These are phyloP conservation scores for Dendrolimus houi DNA, from an alignment of 2,888 invertebrate species.

Conservation along the genomic window DNA sequence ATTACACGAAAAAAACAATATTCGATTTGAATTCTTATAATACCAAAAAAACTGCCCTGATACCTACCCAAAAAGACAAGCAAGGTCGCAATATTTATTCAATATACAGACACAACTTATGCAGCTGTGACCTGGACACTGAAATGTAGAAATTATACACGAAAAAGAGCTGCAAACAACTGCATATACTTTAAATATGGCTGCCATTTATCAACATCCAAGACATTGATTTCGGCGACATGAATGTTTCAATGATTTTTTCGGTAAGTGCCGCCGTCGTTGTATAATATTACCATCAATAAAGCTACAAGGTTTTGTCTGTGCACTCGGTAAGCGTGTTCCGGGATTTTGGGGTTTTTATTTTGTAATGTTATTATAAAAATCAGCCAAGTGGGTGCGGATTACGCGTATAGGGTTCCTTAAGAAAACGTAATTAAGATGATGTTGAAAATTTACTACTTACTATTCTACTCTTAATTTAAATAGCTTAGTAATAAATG, in stretches of 20 bases:
- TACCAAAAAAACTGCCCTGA: too few relatives aligned
- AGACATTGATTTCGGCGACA: conserved; percentile 37
- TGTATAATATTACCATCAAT: conserved; percentile 61
- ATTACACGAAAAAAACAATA: too few relatives aligned
- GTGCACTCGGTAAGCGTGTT: conserved; percentile 13
- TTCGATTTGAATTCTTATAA: too few relatives aligned
- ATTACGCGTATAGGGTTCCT: too few relatives aligned
- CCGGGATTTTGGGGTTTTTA: not conserved
- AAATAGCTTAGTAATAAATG: too few relatives aligned
- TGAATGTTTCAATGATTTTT: conserved; percentile 12
- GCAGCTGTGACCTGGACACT: conserved; percentile 44
- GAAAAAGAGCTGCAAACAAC: conserved; percentile 47
- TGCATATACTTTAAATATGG: conserved; percentile 37
- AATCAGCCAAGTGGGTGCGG: too few relatives aligned
- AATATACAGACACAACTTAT: conserved; percentile 18
- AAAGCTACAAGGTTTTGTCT: conserved; percentile 29
- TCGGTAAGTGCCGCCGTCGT: conserved; percentile 27
- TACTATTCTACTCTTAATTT: too few relatives aligned
- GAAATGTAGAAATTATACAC: conserved; percentile 57
- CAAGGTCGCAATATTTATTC: conserved; percentile 28
- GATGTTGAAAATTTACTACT: too few relatives aligned
- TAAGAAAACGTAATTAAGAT: too few relatives aligned
- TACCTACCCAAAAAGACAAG: not conserved
- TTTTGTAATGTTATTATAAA: too few relatives aligned
- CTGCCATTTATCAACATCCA: conserved; percentile 39